A percentile compares a stretch with the other conserved stretches of the same genome.
phyloP scores from a whole-genome alignment of 1,140 invertebrate species.

The Bicyclus anynana region DNA sequence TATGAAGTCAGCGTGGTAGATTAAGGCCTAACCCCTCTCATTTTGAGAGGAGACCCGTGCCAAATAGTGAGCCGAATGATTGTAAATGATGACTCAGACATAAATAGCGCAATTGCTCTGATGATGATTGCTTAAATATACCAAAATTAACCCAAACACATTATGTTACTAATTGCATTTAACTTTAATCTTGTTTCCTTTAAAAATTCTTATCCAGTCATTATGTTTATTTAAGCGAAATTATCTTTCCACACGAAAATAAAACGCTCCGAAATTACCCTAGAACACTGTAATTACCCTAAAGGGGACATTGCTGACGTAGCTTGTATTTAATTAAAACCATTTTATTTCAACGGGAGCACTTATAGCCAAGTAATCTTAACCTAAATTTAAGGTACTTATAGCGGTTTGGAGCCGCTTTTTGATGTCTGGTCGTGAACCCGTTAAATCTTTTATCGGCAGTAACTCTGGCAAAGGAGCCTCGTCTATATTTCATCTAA shows the following conservation, averaged over 20 bases:
- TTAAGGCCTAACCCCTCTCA: too few species aligned
- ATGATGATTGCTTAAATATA: too few species aligned
- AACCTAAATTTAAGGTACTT: slow-evolving; percentile 40
- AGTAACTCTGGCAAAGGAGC: slow-evolving; percentile 35
- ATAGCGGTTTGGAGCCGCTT: slow-evolving; percentile 33
- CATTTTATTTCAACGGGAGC: slow-evolving; percentile 31
- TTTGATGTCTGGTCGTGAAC: slow-evolving; percentile 46
- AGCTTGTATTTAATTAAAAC: slow-evolving; percentile 31
- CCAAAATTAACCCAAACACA: too few species aligned
- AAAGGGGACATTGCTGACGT: neutral
- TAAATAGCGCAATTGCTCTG: too few species aligned
- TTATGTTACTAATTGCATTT: neutral
- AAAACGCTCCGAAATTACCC: neutral
- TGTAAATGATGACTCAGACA: too few species aligned
- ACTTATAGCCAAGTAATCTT: slow-evolving; percentile 30
- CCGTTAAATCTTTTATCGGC: slow-evolving; percentile 61
- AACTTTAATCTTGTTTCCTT: neutral
- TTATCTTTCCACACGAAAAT: neutral
- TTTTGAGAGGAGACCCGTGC: too few species aligned
- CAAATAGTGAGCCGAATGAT: too few species aligned
- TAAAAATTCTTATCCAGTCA: slow-evolving; percentile 1
- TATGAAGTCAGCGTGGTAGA: too few species aligned
- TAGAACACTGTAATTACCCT: neutral
- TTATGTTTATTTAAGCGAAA: neutral
- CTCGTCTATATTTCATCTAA: slow-evolving; percentile 45